Evolutionary conservation across 2,797 vertebrate genomes (phyloP).

Genomic region (Parauchenoglanis punctatus): DNA sequence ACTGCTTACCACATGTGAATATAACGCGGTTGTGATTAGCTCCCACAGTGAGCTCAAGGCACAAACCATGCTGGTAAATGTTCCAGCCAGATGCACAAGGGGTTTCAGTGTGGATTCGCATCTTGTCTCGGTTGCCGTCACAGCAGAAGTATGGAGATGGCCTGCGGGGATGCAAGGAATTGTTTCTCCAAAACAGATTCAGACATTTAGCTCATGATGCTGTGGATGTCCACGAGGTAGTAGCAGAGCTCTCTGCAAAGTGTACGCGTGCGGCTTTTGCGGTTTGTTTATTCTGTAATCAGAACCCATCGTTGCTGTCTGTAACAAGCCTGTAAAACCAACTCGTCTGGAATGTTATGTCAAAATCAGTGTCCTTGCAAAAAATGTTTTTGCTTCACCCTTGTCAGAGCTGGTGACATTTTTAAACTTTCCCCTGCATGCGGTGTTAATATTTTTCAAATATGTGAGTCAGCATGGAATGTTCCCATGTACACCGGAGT

Average conservation of each 20-base stretch:
- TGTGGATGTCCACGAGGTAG: slow-evolving; percentile 54
- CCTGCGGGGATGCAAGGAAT: slow-evolving; percentile 38
- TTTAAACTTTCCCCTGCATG: slow-evolving; percentile 5
- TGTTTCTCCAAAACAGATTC: slow-evolving; percentile 51
- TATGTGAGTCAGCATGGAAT: slow-evolving; percentile 7
- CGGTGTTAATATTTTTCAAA: slow-evolving; percentile 16
- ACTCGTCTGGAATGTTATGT: slow-evolving; percentile 36
- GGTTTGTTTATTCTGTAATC: slow-evolving; percentile 53
- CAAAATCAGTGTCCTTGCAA: slow-evolving; percentile 31
- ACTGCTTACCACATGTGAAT: slow-evolving; percentile 55
- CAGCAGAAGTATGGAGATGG: slow-evolving; percentile 47
- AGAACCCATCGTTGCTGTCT: slow-evolving; percentile 46
- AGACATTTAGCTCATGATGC: slow-evolving; percentile 24
- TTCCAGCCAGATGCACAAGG: slow-evolving; percentile 41
- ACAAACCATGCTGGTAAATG: slow-evolving; percentile 49
- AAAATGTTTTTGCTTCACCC: slow-evolving; percentile 9
- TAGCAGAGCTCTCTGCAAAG: slow-evolving; percentile 41
- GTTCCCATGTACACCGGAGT: neutral
- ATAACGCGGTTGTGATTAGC: slow-evolving; percentile 39
- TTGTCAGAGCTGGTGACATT: slow-evolving; percentile 32
- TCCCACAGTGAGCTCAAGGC: slow-evolving; percentile 50
- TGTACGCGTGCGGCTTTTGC: slow-evolving; percentile 4
- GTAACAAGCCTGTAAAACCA: slow-evolving; percentile 38
- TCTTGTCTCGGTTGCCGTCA: slow-evolving; percentile 38
- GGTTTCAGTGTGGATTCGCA: slow-evolving; percentile 42